A percentile compares a stretch with the other conserved stretches of the same genome.
phyloP scores from a whole-genome alignment of 2,888 invertebrate species.

The Fragum fragum region DNA sequence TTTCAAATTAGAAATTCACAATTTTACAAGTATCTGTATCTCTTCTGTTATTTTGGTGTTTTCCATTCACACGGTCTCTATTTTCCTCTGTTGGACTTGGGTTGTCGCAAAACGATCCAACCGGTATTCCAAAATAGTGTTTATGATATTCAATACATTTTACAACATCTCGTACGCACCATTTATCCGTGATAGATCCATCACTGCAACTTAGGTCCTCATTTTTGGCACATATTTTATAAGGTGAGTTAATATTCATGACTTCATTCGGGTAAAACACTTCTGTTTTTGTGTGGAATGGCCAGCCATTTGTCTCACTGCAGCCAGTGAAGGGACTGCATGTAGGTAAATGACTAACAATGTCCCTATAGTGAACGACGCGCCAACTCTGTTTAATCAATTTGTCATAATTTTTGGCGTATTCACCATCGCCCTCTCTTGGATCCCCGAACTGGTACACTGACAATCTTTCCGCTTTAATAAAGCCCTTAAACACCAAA shows the following conservation, averaged over 20 bases:
- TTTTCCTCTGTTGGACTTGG: background rate
- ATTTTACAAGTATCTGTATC: background rate
- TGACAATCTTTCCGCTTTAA: constrained; percentile 13
- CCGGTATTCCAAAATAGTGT: constrained; percentile 16
- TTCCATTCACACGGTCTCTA: too few species aligned
- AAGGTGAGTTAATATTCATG: constrained; percentile 28
- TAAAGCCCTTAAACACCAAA: constrained; percentile 28
- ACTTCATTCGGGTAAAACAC: constrained; percentile 27
- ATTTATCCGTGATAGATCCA: background rate
- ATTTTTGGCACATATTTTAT: constrained; percentile 36
- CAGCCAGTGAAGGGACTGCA: constrained; percentile 19
- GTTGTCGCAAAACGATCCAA: constrained; percentile 8
- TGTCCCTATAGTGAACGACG: constrained; percentile 43
- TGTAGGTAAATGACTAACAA: constrained; percentile 32
- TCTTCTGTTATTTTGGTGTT: background rate
- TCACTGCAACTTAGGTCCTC: constrained; percentile 37
- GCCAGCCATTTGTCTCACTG: background rate
- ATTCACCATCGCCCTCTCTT: constrained; percentile 43
- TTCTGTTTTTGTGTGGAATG: constrained; percentile 45
- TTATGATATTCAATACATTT: constrained; percentile 24
- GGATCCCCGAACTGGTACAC: constrained; percentile 55
- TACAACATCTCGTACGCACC: background rate
- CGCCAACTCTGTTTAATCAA: constrained; percentile 50
- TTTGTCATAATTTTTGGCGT: constrained; percentile 38
- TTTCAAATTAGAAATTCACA: background rate